A percentile compares a stretch with the other conserved stretches of the same genome.
Conservation (phyloP, 2,888 invertebrate species). For the Morpho helenor region DNA sequence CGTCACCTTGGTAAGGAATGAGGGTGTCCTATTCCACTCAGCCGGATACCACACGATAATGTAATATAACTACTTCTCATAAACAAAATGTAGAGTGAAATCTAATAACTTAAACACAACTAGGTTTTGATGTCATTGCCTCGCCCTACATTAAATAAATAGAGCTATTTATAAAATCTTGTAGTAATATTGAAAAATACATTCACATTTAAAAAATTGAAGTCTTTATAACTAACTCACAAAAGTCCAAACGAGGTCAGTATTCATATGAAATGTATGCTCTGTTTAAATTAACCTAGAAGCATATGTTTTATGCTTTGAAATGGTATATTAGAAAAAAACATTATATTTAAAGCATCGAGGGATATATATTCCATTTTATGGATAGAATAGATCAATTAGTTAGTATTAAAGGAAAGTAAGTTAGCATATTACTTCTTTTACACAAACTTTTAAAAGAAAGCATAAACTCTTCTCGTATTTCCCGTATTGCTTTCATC, state of each 20-base stretch:
- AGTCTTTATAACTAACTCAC: not conserved
- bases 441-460: not conserved
- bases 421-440: not conserved
- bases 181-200: not conserved
- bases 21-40: too few relatives aligned
- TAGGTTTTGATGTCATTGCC: too few relatives aligned
- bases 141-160: too few relatives aligned
- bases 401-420: too few relatives aligned
- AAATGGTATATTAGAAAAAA: not conserved
- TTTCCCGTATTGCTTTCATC: not conserved
- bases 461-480: not conserved
- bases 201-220: not conserved
- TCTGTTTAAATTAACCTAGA: slow-evolving; percentile 6
- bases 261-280: slow-evolving; percentile 3
- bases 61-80: too few relatives aligned
- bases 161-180: not conserved
- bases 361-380: too few relatives aligned
- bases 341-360: not conserved
- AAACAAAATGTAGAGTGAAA: too few relatives aligned
- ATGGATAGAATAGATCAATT: too few relatives aligned
- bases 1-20: too few relatives aligned
- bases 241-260: slow-evolving; percentile 9
- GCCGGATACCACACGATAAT: too few relatives aligned
- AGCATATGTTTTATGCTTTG: slow-evolving; percentile 8
- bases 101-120: too few relatives aligned